Evolutionary conservation across 2,797 vertebrate species (phyloP).

Genomic region (Pantherophis alleghaniensis): DNA sequence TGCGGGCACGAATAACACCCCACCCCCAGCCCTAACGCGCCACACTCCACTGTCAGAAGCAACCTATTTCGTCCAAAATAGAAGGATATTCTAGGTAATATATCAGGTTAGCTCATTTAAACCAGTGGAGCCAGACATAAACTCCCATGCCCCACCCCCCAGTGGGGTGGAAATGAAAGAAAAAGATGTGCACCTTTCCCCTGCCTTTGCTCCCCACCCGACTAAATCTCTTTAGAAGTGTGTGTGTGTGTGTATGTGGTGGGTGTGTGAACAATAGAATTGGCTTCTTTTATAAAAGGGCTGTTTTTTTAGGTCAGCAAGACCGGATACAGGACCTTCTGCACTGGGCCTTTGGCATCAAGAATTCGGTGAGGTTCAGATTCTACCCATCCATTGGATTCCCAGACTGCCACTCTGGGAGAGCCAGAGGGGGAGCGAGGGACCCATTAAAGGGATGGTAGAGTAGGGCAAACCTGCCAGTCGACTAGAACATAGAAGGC

Average conservation of each 20-base stretch:
- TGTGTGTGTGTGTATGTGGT: too few species aligned
- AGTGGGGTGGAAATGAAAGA: neutral
- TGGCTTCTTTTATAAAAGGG: neutral
- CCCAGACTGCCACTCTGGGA: slow-evolving; percentile 19
- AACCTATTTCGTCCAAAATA: neutral
- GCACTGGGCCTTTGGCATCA: slow-evolving; percentile 29
- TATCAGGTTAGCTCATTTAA: neutral
- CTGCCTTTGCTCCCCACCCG: neutral
- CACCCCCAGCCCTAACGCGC: neutral
- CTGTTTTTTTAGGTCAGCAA: neutral
- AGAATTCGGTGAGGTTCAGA: neutral
- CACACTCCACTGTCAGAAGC: neutral
- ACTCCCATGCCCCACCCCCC: neutral
- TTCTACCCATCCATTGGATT: neutral
- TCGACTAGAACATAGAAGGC: neutral
- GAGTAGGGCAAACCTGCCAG: slow-evolving; percentile 21
- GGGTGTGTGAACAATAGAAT: too few species aligned
- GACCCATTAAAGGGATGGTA: slow-evolving; percentile 64
- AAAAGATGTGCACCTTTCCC: too few species aligned
- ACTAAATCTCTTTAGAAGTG: neutral
- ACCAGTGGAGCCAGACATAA: neutral
- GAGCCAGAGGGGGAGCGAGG: neutral
- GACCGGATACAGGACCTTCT: neutral
- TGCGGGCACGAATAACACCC: neutral
- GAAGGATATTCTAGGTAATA: too few species aligned